Conservation (phyloP, 1,140 invertebrate genomes). For the Saxidomus purpurata region DNA sequence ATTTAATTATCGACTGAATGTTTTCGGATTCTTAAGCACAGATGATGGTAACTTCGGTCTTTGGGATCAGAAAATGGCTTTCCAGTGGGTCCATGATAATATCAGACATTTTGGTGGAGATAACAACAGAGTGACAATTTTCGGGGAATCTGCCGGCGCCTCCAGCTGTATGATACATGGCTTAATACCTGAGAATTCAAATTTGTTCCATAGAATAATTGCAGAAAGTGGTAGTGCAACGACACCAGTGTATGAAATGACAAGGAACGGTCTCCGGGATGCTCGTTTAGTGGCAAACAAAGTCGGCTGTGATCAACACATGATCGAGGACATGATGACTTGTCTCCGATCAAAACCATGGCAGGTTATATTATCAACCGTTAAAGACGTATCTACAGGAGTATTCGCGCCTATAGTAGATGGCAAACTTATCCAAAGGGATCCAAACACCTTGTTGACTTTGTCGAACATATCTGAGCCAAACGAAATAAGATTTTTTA, state of each 20-base stretch:
- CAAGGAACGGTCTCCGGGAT: neutral
- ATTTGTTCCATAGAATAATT: slow-evolving; percentile 61
- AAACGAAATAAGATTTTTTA: slow-evolving; percentile 43
- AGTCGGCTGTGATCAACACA: neutral
- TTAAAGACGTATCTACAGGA: too few species aligned
- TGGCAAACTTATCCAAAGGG: neutral
- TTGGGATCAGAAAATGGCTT: slow-evolving; percentile 91
- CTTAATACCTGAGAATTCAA: slow-evolving; percentile 36
- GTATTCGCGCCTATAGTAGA: slow-evolving; percentile 62
- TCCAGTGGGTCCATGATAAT: slow-evolving; percentile 90
- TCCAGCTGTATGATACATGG: slow-evolving; percentile 42
- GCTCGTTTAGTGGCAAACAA: neutral
- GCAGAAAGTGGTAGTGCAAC: slow-evolving; percentile 42
- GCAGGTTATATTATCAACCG: too few species aligned
- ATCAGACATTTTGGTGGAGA: slow-evolving; percentile 92
- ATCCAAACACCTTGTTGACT: too few species aligned
- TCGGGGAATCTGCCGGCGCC: slow-evolving; percentile 96
- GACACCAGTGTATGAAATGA: neutral
- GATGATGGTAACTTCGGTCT: slow-evolving; percentile 77
- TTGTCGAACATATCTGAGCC: too few species aligned
- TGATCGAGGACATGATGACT: neutral
- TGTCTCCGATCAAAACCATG: too few species aligned
- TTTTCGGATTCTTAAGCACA: slow-evolving; percentile 90
- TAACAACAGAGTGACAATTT: slow-evolving; percentile 88
- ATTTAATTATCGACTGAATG: slow-evolving; percentile 92